These are phyloP conservation scores for Lepidonotus clava DNA, from an alignment of 2,888 invertebrate genomes.

Conservation along the genomic window DNA sequence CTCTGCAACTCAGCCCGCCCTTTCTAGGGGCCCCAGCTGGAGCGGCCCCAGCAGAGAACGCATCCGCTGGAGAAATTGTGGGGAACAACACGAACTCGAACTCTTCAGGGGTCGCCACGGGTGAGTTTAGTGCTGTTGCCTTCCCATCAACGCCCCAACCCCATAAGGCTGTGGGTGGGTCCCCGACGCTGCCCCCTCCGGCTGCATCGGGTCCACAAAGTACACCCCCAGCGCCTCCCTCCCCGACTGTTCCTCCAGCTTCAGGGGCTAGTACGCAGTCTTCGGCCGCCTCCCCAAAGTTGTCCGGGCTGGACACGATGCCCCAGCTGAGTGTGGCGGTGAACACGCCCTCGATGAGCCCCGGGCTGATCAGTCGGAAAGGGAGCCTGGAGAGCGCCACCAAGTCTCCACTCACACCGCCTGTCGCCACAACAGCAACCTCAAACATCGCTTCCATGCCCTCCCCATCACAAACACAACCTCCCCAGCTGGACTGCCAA, in stretches of 20 bases:
- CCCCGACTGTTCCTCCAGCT: conserved; percentile 51
- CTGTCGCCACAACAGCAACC: conserved; percentile 46
- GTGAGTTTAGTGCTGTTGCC: not conserved
- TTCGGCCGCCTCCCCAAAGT: conserved; percentile 56
- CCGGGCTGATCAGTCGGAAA: conserved; percentile 17
- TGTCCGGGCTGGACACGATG: conserved; percentile 41
- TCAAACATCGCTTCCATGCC: conserved; percentile 48
- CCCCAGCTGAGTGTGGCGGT: conserved; percentile 36
- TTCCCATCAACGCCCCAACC: conserved; percentile 22
- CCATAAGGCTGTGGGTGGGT: not conserved
- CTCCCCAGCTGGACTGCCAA: conserved; percentile 18
- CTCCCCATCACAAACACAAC: conserved; percentile 39
- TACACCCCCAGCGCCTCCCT: not conserved
- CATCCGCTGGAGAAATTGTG: conserved; percentile 27
- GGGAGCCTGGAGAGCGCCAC: conserved; percentile 46
- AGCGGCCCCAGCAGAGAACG: conserved; percentile 1
- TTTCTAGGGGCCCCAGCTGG: conserved; percentile 45
- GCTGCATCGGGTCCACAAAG: conserved; percentile 11
- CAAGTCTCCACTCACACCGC: conserved; percentile 42
- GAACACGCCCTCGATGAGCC: conserved; percentile 18
- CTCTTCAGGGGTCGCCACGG: conserved; percentile 38
- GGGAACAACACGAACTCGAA: conserved; percentile 33
- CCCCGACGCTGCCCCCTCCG: conserved; percentile 6
- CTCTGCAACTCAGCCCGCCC: conserved; percentile 30
- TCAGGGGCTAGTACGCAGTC: conserved; percentile 49